Conservation (phyloP, 1,140 invertebrate genomes). For the Lineus longissimus region DNA sequence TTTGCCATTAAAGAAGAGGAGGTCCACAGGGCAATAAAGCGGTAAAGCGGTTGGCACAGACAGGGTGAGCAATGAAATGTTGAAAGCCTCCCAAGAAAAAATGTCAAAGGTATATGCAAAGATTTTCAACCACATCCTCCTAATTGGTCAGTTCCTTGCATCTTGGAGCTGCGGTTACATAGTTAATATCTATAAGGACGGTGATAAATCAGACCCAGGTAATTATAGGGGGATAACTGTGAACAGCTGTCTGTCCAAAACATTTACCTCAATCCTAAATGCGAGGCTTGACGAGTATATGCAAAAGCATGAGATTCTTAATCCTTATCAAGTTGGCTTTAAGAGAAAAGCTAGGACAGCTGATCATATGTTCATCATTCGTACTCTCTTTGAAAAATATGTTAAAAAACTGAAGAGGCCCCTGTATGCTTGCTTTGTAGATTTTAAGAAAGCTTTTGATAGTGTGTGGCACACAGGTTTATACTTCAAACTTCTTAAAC, state of each 20-base stretch:
- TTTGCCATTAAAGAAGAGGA: no score
- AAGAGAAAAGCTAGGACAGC: conserved; percentile 2
- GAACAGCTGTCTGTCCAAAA: conserved; percentile 8
- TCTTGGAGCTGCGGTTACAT: conserved; percentile 12
- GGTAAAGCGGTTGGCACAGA: neutral
- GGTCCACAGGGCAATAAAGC: neutral
- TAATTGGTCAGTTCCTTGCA: conserved; percentile 1
- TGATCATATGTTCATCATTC: conserved; percentile 18
- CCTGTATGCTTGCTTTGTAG: conserved; percentile 12
- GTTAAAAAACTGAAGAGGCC: neutral
- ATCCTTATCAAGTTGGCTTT: conserved; percentile 15
- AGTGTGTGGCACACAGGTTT: conserved; percentile 4
- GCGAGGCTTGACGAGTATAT: neutral
- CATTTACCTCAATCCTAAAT: conserved; percentile 11
- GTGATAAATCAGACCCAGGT: neutral
- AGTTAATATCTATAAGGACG: conserved; percentile 16
- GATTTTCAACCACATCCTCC: conserved; percentile 6
- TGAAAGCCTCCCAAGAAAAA: neutral
- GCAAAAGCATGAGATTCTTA: conserved; percentile 6
- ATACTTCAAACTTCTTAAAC: neutral
- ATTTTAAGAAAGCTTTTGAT: conserved; percentile 17
- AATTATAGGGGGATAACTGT: conserved; percentile 17
- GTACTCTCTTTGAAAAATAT: conserved; percentile 15
- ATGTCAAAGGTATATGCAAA: neutral
- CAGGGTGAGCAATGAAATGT: neutral